Conservation (phyloP, 2,113 vertebrate species). For the Smithornis capensis region DNA sequence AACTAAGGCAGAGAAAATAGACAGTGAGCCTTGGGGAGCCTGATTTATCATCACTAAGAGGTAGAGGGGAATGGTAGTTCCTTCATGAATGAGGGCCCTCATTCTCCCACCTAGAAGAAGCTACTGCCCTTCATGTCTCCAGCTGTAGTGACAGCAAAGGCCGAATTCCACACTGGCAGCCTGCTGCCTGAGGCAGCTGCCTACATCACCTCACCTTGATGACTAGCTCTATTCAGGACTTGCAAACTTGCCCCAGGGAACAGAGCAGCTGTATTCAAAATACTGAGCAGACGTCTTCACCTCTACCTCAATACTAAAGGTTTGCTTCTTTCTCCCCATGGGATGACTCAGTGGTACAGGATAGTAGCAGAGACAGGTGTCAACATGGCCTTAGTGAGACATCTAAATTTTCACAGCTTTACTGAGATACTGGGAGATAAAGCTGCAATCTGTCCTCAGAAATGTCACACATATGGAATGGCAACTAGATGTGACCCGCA, state of each 20-base stretch:
- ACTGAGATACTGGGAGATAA: background rate
- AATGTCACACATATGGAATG: slow-evolving; percentile 50
- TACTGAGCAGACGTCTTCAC: background rate
- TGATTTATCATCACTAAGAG: background rate
- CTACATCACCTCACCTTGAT: slow-evolving; percentile 11
- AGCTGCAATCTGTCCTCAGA: slow-evolving; percentile 13
- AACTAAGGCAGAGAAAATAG: background rate
- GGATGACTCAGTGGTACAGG: background rate
- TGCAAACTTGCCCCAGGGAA: slow-evolving; percentile 1
- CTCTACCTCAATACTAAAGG: background rate
- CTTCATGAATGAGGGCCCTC: background rate
- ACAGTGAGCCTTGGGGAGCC: background rate
- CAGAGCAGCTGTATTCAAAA: slow-evolving; percentile 18
- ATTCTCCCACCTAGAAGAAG: background rate
- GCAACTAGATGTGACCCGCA: slow-evolving; percentile 16
- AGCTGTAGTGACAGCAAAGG: background rate
- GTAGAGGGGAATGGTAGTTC: background rate
- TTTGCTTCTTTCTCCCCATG: background rate
- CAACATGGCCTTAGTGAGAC: background rate
- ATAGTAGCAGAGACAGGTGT: slow-evolving; percentile 36
- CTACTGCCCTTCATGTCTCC: background rate
- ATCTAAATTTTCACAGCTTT: slow-evolving; percentile 6
- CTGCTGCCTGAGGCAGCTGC: background rate
- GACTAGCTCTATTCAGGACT: background rate
- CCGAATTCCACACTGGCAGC: background rate